phyloP scores from a whole-genome alignment of 2,888 invertebrate genomes.

The Nyleta sp. region DNA sequence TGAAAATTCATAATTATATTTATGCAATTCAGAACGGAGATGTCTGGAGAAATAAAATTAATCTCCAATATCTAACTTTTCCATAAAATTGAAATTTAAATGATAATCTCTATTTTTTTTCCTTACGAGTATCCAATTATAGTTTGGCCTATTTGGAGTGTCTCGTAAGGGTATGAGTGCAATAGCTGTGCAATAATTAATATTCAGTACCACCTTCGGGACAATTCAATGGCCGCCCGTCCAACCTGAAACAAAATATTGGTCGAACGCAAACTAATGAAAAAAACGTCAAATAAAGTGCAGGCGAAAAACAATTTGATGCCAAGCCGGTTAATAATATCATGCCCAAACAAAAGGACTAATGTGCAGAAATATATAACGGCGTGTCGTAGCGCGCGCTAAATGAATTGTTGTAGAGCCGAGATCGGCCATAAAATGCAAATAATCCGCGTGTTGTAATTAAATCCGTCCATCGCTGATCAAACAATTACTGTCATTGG shows the following conservation, averaged over 20 bases:
- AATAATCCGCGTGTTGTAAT: conserved; percentile 48
- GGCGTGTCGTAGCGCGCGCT: background rate
- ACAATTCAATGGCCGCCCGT: conserved; percentile 16
- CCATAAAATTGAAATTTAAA: too few species aligned
- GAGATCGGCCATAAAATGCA: conserved; percentile 44
- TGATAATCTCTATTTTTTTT: background rate
- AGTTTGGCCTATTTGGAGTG: background rate
- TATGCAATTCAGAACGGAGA: too few species aligned
- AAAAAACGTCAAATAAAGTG: conserved; percentile 29
- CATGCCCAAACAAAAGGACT: conserved; percentile 24
- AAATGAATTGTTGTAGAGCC: conserved; percentile 42
- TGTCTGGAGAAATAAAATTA: too few species aligned
- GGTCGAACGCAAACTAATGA: conserved; percentile 28
- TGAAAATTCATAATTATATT: too few species aligned
- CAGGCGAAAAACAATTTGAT: conserved; percentile 29
- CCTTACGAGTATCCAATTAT: background rate
- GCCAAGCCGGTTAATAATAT: conserved; percentile 17
- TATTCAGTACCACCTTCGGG: conserved; percentile 23
- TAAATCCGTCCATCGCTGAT: conserved; percentile 54
- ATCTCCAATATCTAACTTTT: too few species aligned
- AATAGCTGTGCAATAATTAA: conserved; percentile 17
- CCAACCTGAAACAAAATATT: conserved; percentile 31
- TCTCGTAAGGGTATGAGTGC: background rate
- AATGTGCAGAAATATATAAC: conserved; percentile 34
- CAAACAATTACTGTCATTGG: conserved; percentile 48